A percentile compares a stretch with the other conserved stretches of the same genome.
Evolutionary conservation across 2,113 vertebrate genomes (phyloP).

Genomic region (Ceuthmochares aereus): DNA sequence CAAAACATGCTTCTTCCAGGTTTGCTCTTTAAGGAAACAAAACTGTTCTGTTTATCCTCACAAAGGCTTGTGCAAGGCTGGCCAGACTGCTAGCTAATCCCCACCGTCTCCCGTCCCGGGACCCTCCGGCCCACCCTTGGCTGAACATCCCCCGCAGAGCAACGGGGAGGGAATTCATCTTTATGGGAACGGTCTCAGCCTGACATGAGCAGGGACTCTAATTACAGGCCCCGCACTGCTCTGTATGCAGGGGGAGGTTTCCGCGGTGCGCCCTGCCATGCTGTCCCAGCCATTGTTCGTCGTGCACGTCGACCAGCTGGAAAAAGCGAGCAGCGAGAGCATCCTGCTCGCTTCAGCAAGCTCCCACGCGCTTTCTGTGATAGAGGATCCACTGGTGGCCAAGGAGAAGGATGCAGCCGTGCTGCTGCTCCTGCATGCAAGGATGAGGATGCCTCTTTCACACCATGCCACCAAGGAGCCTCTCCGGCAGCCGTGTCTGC

Average conservation of each 20-base stretch:
- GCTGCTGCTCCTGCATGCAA: rapidly evolving
- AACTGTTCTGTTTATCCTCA: background rate
- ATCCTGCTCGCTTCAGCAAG: background rate
- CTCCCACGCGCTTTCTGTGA: rapidly evolving
- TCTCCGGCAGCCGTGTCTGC: background rate
- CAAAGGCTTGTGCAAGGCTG: background rate
- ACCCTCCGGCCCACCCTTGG: background rate
- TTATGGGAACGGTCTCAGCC: background rate
- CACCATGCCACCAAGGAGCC: background rate
- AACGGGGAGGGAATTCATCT: background rate
- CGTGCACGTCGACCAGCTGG: background rate
- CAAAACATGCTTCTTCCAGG: background rate
- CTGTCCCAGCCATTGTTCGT: background rate
- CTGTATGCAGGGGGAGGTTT: conserved; percentile 21
- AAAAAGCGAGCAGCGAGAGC: background rate
- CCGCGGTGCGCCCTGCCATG: background rate
- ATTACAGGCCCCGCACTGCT: background rate
- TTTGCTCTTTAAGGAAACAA: background rate
- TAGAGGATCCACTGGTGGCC: background rate
- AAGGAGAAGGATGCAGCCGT: rapidly evolving
- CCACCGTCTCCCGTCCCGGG: background rate
- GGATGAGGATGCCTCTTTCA: background rate
- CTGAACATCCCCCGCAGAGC: background rate
- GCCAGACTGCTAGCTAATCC: background rate
- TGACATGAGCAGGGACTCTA: background rate